Conservation (phyloP, 2,888 invertebrate genomes). For the Peribatodes rhomboidaria region DNA sequence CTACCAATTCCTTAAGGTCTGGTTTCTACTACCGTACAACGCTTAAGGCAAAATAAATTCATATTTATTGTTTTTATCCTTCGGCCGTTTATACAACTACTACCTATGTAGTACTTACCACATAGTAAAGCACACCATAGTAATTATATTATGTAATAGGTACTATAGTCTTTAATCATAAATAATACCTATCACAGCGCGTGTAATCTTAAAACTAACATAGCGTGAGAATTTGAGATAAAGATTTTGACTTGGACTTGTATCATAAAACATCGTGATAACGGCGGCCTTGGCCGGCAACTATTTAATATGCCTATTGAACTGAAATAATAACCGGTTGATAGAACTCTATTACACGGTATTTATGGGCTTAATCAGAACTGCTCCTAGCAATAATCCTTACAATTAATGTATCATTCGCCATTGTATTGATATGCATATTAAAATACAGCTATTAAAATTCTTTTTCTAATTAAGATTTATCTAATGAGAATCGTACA, state of each 20-base stretch:
- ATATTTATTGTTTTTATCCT: no score
- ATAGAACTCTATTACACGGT: slow-evolving; percentile 46
- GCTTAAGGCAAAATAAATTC: no score
- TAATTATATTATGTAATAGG: no score
- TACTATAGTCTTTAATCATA: background rate
- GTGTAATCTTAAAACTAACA: slow-evolving; percentile 37
- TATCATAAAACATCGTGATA: slow-evolving; percentile 54
- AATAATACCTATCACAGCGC: slow-evolving; percentile 41
- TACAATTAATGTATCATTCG: background rate
- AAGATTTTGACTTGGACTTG: slow-evolving; percentile 51
- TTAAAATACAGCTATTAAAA: no score
- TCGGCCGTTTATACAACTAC: no score
- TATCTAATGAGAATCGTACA: background rate
- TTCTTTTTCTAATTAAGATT: no score
- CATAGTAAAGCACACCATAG: no score
- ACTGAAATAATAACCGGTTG: slow-evolving; percentile 49
- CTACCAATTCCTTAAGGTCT: no score
- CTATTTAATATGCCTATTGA: slow-evolving; percentile 42
- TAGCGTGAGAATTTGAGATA: slow-evolving; percentile 69
- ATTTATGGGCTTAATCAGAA: slow-evolving; percentile 7
- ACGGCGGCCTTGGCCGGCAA: slow-evolving; percentile 54
- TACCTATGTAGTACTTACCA: no score
- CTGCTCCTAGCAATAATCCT: background rate
- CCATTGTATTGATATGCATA: background rate
- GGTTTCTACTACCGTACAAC: no score